A percentile compares a stretch with the other conserved stretches of the same genome.
These are phyloP conservation scores for Sparus aurata DNA, from an alignment of 2,797 vertebrate genomes.

Conservation along the genomic window DNA sequence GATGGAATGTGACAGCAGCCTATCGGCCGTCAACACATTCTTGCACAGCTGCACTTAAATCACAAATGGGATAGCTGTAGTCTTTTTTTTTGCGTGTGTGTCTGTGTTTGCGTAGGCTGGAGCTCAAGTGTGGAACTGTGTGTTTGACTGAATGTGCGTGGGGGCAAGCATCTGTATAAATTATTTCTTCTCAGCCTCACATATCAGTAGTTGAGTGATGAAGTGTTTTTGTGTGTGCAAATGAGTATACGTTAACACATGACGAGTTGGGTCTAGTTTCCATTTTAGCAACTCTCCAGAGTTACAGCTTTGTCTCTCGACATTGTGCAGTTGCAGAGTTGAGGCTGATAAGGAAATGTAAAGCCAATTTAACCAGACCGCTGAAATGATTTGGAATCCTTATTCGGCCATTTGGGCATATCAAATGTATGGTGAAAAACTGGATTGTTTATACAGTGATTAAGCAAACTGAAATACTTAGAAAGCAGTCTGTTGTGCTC, in stretches of 20 bases:
- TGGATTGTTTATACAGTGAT: conserved; percentile 63
- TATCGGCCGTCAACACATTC: conserved; percentile 66
- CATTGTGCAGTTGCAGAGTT: conserved; percentile 55
- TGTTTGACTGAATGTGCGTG: conserved; percentile 33
- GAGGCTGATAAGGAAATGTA: conserved; percentile 73
- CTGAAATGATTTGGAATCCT: conserved; percentile 75
- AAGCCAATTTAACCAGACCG: conserved; percentile 68
- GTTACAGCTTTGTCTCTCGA: conserved; percentile 55
- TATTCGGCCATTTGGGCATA: conserved; percentile 53
- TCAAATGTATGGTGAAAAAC: conserved; percentile 67
- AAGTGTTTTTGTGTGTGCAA: conserved; percentile 60
- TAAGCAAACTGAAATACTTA: conserved; percentile 51
- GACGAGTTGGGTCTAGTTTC: conserved; percentile 50
- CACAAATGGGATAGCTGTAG: conserved; percentile 43
- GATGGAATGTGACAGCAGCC: conserved; percentile 68
- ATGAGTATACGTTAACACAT: conserved; percentile 54
- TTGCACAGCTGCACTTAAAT: conserved; percentile 66
- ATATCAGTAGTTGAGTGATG: conserved; percentile 55
- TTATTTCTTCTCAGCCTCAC: conserved; percentile 49
- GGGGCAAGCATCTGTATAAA: conserved; percentile 34
- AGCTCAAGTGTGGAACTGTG: conserved; percentile 5
- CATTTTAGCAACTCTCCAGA: conserved; percentile 61
- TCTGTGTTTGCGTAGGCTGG: conserved; percentile 24
- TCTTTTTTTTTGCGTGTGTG: conserved; percentile 18
- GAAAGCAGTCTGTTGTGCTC: conserved; percentile 46